Conservation (phyloP, 2,888 invertebrate species). For the Tortrix viridana region DNA sequence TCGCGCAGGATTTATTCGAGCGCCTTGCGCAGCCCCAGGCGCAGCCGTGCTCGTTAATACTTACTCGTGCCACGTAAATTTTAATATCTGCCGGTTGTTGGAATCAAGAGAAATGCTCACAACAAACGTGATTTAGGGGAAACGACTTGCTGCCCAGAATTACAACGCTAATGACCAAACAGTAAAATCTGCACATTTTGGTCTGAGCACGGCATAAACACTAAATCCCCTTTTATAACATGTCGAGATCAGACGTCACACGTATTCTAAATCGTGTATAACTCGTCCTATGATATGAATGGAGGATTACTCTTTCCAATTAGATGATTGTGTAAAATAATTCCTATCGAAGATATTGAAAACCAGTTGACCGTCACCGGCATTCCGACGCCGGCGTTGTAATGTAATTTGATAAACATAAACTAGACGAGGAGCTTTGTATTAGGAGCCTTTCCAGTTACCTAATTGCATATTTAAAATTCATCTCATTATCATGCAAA, state of each 20-base stretch:
- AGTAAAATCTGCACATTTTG: slow-evolving; percentile 5
- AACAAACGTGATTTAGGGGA: slow-evolving; percentile 80
- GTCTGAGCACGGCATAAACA: not conserved
- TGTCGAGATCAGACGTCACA: not conserved
- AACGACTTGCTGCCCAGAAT: slow-evolving; percentile 62
- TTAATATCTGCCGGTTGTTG: slow-evolving; percentile 82
- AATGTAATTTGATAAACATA: slow-evolving; percentile 11
- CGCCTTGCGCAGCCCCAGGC: slow-evolving; percentile 68
- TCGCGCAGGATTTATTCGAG: slow-evolving; percentile 78
- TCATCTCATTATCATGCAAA: slow-evolving; percentile 19
- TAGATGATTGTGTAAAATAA: not conserved
- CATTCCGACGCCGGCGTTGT: slow-evolving; percentile 17
- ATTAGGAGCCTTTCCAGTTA: slow-evolving; percentile 3
- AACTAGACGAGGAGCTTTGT: slow-evolving; percentile 5
- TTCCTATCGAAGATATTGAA: not conserved
- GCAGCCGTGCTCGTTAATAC: slow-evolving; percentile 80
- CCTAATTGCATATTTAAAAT: slow-evolving; percentile 13
- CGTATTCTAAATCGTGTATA: not conserved
- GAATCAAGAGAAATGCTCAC: slow-evolving; percentile 76
- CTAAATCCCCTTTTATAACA: not conserved
- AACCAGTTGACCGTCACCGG: slow-evolving; percentile 23
- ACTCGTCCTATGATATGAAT: no score
- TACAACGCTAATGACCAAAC: slow-evolving; percentile 48
- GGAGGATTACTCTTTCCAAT: not conserved
- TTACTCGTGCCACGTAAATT: slow-evolving; percentile 82